Conservation (phyloP, 2,113 vertebrate species). For the Serinus canaria region DNA sequence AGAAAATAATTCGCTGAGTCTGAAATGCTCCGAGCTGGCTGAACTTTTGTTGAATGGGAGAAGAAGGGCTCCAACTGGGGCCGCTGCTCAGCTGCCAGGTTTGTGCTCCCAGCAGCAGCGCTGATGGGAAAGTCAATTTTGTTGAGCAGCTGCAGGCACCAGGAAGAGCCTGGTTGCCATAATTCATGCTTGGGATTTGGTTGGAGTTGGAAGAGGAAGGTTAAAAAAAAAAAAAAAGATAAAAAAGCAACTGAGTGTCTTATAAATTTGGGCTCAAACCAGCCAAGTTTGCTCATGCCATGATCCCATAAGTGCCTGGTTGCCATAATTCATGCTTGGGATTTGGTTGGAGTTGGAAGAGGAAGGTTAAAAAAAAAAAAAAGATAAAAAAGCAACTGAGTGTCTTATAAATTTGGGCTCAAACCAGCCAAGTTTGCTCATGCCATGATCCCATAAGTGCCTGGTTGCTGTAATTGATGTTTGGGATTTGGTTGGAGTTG, state of each 20-base stretch:
- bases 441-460: not conserved
- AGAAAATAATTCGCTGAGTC: constrained; percentile 49
- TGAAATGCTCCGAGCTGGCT: constrained; percentile 38
- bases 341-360: not conserved
- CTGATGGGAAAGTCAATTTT: constrained; percentile 12
- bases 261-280: too few relatives aligned
- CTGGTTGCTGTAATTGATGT: not conserved
- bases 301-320: not conserved
- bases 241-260: too few relatives aligned
- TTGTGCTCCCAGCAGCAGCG: not conserved
- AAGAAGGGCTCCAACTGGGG: not conserved
- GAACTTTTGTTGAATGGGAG: constrained; percentile 27
- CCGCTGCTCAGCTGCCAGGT: constrained; percentile 27
- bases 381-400: not conserved
- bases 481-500: not conserved
- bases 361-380: too few relatives aligned
- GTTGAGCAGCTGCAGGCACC: constrained; percentile 50
- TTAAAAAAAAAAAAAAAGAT: too few relatives aligned
- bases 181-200: not conserved
- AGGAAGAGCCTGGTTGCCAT: not conserved
- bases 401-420: not conserved
- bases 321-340: not conserved
- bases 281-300: too few relatives aligned
- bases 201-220: not conserved
- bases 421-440: rapidly evolving